Conservation (phyloP, 2,888 invertebrate genomes). For the Polyommatus icarus region DNA sequence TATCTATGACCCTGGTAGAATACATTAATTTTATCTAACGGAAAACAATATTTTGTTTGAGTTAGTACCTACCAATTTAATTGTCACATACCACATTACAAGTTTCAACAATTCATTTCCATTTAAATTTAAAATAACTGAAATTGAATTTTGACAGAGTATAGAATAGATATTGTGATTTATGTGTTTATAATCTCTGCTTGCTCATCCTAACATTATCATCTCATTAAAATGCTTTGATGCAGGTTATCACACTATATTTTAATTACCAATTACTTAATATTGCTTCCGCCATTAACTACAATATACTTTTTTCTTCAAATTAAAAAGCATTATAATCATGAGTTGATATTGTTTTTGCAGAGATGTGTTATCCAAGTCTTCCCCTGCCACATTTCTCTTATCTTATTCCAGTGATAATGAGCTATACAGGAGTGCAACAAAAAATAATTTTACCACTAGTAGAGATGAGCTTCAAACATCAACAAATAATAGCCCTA, state of each 20-base stretch:
- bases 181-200: too few species aligned
- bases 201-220: not conserved
- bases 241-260: not conserved
- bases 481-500: constrained; percentile 22
- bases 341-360: constrained; percentile 62
- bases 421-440: constrained; percentile 42
- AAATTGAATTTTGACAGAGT: too few species aligned
- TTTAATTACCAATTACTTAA: not conserved
- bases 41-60: too few species aligned
- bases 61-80: too few species aligned
- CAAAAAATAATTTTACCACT: constrained; percentile 36
- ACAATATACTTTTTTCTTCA: not conserved
- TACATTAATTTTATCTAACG: too few species aligned
- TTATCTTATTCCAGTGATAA: constrained; percentile 61
- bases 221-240: constrained; percentile 23
- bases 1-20: too few species aligned
- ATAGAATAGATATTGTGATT: too few species aligned
- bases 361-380: constrained; percentile 65
- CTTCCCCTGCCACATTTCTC: constrained; percentile 62
- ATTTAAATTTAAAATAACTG: too few species aligned
- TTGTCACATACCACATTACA: too few species aligned
- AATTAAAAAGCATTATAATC: constrained; percentile 20
- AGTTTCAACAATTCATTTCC: too few species aligned
- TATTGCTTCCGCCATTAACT: not conserved
- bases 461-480: constrained; percentile 10